These are phyloP conservation scores for Pasiphila rectangulata DNA, from an alignment of 2,888 invertebrate genomes.

Conservation along the genomic window DNA sequence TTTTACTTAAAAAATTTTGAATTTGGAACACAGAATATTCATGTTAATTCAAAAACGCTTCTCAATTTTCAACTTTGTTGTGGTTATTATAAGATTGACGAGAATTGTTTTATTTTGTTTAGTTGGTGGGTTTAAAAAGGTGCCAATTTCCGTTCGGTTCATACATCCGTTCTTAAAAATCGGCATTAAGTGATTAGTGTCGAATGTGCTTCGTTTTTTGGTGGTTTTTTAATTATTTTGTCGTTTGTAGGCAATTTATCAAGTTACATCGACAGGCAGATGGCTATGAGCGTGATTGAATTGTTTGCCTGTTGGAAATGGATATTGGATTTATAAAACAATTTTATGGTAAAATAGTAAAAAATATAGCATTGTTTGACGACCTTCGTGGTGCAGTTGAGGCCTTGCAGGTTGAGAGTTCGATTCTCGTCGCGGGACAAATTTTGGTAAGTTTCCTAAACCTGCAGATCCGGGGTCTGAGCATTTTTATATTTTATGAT, in stretches of 20 bases:
- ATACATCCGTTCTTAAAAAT: conserved; percentile 75
- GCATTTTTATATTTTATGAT: too few species aligned
- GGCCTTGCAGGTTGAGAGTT: too few species aligned
- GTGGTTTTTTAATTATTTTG: conserved; percentile 60
- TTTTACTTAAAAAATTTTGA: conserved; percentile 33
- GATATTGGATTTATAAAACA: not conserved
- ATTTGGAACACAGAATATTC: conserved; percentile 16
- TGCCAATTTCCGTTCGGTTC: conserved; percentile 76
- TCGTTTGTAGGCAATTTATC: conserved; percentile 60
- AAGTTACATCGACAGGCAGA: conserved; percentile 63
- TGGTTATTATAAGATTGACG: conserved; percentile 25
- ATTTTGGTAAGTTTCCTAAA: too few species aligned
- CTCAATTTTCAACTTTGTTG: conserved; percentile 34
- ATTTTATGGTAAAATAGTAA: not conserved
- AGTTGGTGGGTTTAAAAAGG: conserved; percentile 58
- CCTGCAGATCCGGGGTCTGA: too few species aligned
- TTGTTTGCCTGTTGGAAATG: conserved; percentile 38
- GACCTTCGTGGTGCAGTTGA: too few species aligned
- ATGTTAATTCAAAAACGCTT: conserved; percentile 3
- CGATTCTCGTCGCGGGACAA: too few species aligned
- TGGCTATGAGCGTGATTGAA: conserved; percentile 46
- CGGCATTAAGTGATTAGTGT: conserved; percentile 71
- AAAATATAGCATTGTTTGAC: not conserved
- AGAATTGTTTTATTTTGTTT: conserved; percentile 6
- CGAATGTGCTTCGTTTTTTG: conserved; percentile 68